These are phyloP conservation scores for Gopherus evgoodei DNA, from an alignment of 2,113 vertebrate species.

Conservation along the genomic window DNA sequence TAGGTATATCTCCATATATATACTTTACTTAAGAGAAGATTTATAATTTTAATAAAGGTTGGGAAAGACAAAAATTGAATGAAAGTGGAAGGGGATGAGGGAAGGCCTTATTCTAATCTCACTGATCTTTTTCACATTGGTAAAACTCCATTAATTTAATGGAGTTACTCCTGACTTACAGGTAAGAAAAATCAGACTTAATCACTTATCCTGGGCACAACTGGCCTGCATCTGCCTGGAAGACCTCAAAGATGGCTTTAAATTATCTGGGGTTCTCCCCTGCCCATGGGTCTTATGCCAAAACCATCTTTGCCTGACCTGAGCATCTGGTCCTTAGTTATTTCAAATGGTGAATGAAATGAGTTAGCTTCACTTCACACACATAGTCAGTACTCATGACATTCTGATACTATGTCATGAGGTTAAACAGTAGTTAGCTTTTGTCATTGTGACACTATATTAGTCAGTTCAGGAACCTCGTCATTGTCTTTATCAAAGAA, in stretches of 20 bases:
- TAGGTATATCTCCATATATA: no score
- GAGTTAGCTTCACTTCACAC: not conserved
- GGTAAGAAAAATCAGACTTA: not conserved
- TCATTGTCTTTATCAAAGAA: not conserved
- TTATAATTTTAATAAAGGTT: not conserved
- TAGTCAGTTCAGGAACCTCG: not conserved
- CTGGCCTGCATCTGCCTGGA: not conserved
- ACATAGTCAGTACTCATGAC: not conserved
- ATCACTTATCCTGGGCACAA: not conserved
- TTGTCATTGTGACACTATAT: not conserved
- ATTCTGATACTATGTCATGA: not conserved
- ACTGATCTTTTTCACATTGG: not conserved
- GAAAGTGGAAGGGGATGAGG: not conserved
- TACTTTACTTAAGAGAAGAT: slow-evolving; percentile 1
- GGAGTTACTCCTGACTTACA: not conserved
- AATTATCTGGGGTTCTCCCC: not conserved
- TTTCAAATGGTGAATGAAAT: not conserved
- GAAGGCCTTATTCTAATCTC: not conserved
- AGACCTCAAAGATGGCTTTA: not conserved
- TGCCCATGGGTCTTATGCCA: not conserved
- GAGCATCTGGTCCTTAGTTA: not conserved
- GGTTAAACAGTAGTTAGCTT: not conserved
- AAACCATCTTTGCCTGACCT: not conserved
- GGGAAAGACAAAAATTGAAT: not conserved
- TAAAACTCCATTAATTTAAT: not conserved